A percentile compares a stretch with the other conserved stretches of the same genome.
phyloP scores from a whole-genome alignment of 1,140 invertebrate genomes.

The Patella vulgata region DNA sequence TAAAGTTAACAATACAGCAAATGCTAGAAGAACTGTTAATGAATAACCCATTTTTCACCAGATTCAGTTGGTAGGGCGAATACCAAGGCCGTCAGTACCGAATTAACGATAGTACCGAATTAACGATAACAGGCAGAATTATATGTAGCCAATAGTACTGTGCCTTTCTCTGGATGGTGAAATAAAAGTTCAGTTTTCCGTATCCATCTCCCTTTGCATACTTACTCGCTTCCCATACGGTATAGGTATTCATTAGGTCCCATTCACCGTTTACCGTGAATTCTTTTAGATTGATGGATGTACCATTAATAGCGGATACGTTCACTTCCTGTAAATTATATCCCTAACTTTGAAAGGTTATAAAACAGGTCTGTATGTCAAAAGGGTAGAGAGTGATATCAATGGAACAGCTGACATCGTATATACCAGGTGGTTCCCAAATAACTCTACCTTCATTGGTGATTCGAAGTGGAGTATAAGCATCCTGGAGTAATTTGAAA shows the following conservation, averaged over 20 bases:
- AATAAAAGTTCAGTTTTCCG: constrained; percentile 25
- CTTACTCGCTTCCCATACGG: constrained; percentile 1
- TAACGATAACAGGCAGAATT: constrained; percentile 23
- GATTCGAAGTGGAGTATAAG: too few species aligned
- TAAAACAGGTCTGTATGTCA: constrained; percentile 74
- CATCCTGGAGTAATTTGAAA: too few species aligned
- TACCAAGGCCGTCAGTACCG: constrained; percentile 37
- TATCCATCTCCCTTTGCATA: background rate
- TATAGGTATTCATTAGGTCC: background rate
- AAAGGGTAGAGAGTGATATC: constrained; percentile 80
- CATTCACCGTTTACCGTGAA: constrained; percentile 8
- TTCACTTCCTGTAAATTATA: constrained; percentile 27
- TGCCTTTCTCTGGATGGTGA: constrained; percentile 18
- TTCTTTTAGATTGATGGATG: too few species aligned
- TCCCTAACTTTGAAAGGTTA: constrained; percentile 60
- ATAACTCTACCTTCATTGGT: constrained; percentile 20
- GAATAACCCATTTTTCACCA: constrained; percentile 46
- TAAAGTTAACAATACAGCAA: constrained; percentile 36
- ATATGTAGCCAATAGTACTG: constrained; percentile 25
- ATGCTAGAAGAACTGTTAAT: constrained; percentile 41
- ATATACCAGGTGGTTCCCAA: constrained; percentile 34
- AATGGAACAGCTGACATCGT: constrained; percentile 85
- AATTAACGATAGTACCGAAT: constrained; percentile 32
- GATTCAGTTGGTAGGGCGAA: constrained; percentile 43
- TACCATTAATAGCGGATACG: too few species aligned